A percentile compares a stretch with the other conserved stretches of the same genome.
Conservation (phyloP, 2,888 invertebrate genomes). For the Sinohyriopsis cumingii region DNA sequence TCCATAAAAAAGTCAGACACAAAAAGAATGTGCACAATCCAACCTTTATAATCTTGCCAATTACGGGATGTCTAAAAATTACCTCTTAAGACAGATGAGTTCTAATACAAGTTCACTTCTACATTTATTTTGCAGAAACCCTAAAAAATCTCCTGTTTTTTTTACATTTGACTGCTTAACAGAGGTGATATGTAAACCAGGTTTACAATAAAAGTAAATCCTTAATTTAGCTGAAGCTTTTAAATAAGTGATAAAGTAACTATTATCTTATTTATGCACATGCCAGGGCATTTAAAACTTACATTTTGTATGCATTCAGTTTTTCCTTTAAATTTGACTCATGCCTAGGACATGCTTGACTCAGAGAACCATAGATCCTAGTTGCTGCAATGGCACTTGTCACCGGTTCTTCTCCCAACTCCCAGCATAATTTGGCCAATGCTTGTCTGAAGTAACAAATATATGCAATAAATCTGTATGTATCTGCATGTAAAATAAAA, state of each 20-base stretch:
- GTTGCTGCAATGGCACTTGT: slow-evolving; percentile 69
- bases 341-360: slow-evolving; percentile 51
- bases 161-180: too few species aligned
- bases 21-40: background rate
- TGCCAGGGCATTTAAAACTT: slow-evolving; percentile 17
- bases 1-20: background rate
- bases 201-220: background rate
- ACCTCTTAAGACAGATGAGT: too few species aligned
- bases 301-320: slow-evolving; percentile 53
- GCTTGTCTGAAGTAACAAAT: slow-evolving; percentile 44
- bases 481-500: background rate
- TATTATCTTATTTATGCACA: background rate
- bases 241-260: too few species aligned
- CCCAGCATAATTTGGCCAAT: slow-evolving; percentile 71
- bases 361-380: slow-evolving; percentile 62
- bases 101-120: too few species aligned
- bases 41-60: background rate
- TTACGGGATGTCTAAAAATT: slow-evolving; percentile 2
- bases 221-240: too few species aligned
- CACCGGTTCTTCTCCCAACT: slow-evolving; percentile 69
- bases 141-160: too few species aligned
- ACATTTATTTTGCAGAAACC: too few species aligned
- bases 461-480: background rate
- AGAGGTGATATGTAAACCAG: background rate
- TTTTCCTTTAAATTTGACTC: slow-evolving; percentile 52